Percentiles rank a stretch among this genome's conserved stretches.
Conservation (phyloP, 2,113 vertebrate species). For the Elanoides forficatus region DNA sequence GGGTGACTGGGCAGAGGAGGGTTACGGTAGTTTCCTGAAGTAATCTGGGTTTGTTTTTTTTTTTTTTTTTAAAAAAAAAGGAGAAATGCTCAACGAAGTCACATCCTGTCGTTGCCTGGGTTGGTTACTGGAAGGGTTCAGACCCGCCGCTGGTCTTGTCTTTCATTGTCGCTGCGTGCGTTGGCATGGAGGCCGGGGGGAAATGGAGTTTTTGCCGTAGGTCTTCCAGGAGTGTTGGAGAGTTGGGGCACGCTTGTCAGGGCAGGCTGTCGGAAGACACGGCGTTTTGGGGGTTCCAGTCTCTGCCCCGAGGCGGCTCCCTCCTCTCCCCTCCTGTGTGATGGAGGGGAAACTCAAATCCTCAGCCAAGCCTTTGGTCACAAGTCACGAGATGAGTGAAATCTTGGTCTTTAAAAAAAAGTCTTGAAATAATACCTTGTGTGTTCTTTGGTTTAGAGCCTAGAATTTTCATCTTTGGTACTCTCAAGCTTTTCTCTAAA, state of each 20-base stretch:
- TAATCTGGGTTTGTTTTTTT: no score
- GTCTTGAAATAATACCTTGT: neutral
- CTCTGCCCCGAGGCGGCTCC: neutral
- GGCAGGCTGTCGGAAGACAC: rapidly evolving
- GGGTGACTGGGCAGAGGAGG: neutral
- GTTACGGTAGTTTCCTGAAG: neutral
- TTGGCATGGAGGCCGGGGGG: rapidly evolving
- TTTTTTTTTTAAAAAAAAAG: neutral
- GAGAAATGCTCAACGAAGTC: neutral
- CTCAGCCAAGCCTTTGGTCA: neutral
- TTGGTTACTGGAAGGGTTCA: neutral
- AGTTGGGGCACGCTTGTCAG: neutral
- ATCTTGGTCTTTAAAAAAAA: neutral
- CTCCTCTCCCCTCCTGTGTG: rapidly evolving
- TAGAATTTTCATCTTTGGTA: neutral
- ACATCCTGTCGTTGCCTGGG: rapidly evolving
- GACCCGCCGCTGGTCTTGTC: rapidly evolving
- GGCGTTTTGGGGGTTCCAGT: neutral
- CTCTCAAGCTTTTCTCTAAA: neutral
- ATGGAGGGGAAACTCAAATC: neutral
- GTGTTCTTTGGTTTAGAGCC: neutral
- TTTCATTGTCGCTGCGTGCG: rapidly evolving
- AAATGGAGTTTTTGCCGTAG: neutral
- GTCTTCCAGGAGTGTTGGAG: neutral
- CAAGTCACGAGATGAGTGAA: neutral